Base-by-base conservation (phyloP, 2,888 invertebrate species). In the Rhingia rostrata region DNA sequence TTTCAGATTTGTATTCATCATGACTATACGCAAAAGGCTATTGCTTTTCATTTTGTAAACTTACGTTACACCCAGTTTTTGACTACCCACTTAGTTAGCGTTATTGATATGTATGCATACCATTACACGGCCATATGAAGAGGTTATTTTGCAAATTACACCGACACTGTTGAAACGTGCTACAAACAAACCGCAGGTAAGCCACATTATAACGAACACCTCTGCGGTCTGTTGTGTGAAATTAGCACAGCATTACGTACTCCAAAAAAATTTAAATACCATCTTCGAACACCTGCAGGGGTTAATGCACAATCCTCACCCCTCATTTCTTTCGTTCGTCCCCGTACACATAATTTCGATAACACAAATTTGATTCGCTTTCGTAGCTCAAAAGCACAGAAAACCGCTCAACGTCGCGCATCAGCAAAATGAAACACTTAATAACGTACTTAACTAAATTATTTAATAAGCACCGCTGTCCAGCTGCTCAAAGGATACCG, bases 391-490 rank as follows among this genome's bases (percentile, higher is more conserved):
- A 10, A 35, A 47, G 37, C 14, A 4, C 45, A 53, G 9, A 33
- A 41, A 9, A 10, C 39, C 10, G 22, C 22, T 49, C 22, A 6
- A 47, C 10, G 12, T 35, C 32, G 43, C 43, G 51, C 49, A 45
- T 49, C 49, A 75, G 35, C 64, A 63, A 63, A 56, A 61, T 73
- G 35, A 63, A 67, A 80, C 74, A 79, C 74, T 75, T 84, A 84
- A 84, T 84, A 80, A 84, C 84, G 84, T 84, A 84, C 80, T 84
- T 84, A 84, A 75, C 43, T 80, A 84, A 84, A 84, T 84, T 84
- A 84, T 84, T 84, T 84, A 84, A 84, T 84, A 84, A 84, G 84
- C 84, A 80, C 74, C 74, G 43, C 69, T 74, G 84, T 80, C 69
- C 80, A 43, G 64, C 60, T 60, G 70, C 80, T 41, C 84, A 84